Percentiles rank a stretch among this genome's conserved stretches.
Evolutionary conservation across 2,888 invertebrate species (phyloP).

Genomic region (Sycophila texana): DNA sequence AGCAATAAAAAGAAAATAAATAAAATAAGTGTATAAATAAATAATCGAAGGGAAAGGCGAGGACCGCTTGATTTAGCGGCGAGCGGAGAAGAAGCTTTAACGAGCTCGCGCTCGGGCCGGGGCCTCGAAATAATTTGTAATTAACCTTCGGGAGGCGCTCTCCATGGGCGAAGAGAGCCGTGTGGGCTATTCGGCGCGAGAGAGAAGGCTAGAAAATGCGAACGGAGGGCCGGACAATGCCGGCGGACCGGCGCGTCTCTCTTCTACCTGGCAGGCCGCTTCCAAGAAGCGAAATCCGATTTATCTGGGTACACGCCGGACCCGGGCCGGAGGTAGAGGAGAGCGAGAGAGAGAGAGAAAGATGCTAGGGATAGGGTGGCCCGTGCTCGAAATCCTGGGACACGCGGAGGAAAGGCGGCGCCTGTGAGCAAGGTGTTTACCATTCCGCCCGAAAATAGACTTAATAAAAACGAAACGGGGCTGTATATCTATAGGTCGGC

Average conservation of each 20-base stretch:
- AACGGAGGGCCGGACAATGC: conserved; percentile 47
- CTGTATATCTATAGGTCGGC: no score
- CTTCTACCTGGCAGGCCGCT: conserved; percentile 63
- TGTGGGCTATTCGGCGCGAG: not conserved
- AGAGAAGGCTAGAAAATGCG: not conserved
- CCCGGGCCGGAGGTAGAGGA: not conserved
- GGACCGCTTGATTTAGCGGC: no score
- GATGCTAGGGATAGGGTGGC: conserved; percentile 34
- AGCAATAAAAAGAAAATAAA: no score
- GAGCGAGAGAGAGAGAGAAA: conserved; percentile 30
- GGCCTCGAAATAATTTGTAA: not conserved
- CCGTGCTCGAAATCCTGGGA: conserved; percentile 47
- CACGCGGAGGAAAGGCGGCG: conserved; percentile 63
- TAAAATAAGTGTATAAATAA: no score
- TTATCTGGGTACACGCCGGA: conserved; percentile 68
- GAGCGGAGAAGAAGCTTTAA: not conserved
- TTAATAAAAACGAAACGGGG: conserved; percentile 5
- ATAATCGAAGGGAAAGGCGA: no score
- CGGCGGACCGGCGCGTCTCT: conserved; percentile 33
- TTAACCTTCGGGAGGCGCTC: not conserved
- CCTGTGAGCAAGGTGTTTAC: conserved; percentile 74
- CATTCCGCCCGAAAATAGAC: conserved; percentile 64
- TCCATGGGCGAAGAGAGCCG: not conserved
- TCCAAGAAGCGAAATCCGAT: conserved; percentile 70
- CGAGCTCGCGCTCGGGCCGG: not conserved